These are phyloP conservation scores for Hydra vulgaris DNA, from an alignment of 30 jellyfish, hydroid and myxozoan species.

Conservation along the genomic window DNA sequence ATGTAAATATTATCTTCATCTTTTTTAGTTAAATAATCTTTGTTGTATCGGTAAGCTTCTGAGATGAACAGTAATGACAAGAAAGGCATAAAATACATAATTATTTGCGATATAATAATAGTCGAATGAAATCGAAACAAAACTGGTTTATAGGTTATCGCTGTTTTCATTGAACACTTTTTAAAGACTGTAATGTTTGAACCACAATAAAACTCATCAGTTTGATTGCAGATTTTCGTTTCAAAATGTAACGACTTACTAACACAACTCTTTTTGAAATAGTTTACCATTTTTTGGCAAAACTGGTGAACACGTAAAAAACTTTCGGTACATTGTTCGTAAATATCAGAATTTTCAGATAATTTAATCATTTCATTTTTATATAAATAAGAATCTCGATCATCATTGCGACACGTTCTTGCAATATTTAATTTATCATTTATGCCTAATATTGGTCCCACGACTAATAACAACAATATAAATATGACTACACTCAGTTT, in stretches of 20 bases:
- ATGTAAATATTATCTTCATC: slow-evolving; percentile 73
- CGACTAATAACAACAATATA: slow-evolving; percentile 32
- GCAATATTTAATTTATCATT: slow-evolving; percentile 32
- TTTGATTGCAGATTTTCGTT: background rate
- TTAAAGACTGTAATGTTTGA: background rate
- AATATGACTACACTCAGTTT: slow-evolving; percentile 34
- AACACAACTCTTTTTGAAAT: background rate
- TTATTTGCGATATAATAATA: background rate
- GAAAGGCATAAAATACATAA: slow-evolving; percentile 55
- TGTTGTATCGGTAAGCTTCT: slow-evolving; percentile 70
- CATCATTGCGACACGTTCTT: background rate
- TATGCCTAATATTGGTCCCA: slow-evolving; percentile 69
- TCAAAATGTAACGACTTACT: background rate
- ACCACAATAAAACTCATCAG: background rate
- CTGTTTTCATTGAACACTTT: background rate
- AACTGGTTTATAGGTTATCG: background rate
- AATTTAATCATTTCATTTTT: background rate
- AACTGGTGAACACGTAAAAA: background rate
- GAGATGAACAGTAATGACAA: slow-evolving; percentile 42
- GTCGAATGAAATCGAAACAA: background rate
- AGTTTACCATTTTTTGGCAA: background rate
- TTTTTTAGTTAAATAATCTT: slow-evolving; percentile 56
- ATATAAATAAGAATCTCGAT: background rate
- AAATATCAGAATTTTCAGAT: background rate
- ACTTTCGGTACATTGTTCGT: background rate